Evolutionary conservation across 2,797 vertebrate genomes (phyloP), one percentile per base, ranked within the genome.

Genomic region (Coreius guichenoti): DNA sequence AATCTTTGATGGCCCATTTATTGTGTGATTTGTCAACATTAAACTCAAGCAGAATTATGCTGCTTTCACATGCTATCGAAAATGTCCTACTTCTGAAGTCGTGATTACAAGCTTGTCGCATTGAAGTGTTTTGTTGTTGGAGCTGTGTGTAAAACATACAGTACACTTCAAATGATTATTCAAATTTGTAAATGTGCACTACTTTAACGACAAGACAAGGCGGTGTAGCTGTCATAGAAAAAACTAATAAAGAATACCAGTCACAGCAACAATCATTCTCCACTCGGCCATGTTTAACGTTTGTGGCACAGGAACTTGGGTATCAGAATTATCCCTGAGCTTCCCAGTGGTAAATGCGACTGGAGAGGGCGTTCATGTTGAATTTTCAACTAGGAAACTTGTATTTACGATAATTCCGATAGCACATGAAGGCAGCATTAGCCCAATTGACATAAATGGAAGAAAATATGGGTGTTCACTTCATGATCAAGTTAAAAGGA

Each of bases 1-100:
- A 78, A 78, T 83, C 47, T 75, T 87, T 79, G 58, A 83, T 80
- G 68, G 51, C 81, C 26, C 19, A 12, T 87, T 67, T 80, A 31
- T 14, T 65, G 54, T 73, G 58, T 26, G 74, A 67, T 73, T 43
- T 74, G 29, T 43, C 9, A 19, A 83, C 58, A 67, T 45, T 61
- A 82, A 68, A 83, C 45, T 51, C 49, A n/a, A 76, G 26, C 43
- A 26, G 19, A 83, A 76, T 61, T 3, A 21, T 54, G 19, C 19
- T 54, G 51, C 51, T 8, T 54, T 54, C 51, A 9, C 21, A 8
- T 8, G 51, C 19, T 54, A 21, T 8, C 8, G 2, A 19, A 54
- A 54, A 23, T 21, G 0, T 54, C 19, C 17, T 5, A 2, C 51
- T 54, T 54, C 51, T 54, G 19, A 54, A 23, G 51, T 54, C 8